These are phyloP conservation scores for Pithys albifrons DNA, from an alignment of 2,113 vertebrate genomes.

Conservation along the genomic window DNA sequence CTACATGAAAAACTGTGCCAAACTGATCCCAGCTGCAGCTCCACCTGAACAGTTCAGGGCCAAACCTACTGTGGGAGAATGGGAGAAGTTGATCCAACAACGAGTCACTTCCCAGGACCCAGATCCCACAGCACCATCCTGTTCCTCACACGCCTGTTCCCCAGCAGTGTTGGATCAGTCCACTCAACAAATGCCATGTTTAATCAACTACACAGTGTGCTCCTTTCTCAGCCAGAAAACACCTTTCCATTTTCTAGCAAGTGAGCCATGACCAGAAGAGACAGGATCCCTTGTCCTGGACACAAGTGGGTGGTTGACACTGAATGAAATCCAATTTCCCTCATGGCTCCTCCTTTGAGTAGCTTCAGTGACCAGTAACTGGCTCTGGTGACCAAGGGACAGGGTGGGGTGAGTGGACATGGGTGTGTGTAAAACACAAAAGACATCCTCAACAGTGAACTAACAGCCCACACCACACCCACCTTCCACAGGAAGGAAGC, in stretches of 20 bases:
- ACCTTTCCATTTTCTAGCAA: background rate
- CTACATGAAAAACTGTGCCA: background rate
- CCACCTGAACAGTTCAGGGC: background rate
- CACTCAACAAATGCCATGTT: background rate
- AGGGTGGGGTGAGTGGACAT: background rate
- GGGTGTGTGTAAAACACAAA: background rate
- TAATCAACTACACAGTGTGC: background rate
- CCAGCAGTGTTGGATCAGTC: background rate
- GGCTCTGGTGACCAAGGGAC: background rate
- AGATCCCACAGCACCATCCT: background rate
- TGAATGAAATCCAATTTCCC: background rate
- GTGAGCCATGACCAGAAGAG: background rate
- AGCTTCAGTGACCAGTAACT: background rate
- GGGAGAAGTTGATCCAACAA: background rate
- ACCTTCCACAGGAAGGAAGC: conserved; percentile 17
- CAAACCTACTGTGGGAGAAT: background rate
- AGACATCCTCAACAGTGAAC: background rate
- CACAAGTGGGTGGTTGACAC: background rate
- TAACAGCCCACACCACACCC: background rate
- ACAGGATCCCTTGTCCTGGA: background rate
- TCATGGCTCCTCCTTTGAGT: background rate
- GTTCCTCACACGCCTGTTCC: background rate
- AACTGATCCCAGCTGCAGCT: background rate
- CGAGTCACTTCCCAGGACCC: background rate
- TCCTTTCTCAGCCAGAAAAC: background rate